These are phyloP conservation scores for Tetrao urogallus DNA, from an alignment of 2,113 vertebrate genomes.

Conservation along the genomic window DNA sequence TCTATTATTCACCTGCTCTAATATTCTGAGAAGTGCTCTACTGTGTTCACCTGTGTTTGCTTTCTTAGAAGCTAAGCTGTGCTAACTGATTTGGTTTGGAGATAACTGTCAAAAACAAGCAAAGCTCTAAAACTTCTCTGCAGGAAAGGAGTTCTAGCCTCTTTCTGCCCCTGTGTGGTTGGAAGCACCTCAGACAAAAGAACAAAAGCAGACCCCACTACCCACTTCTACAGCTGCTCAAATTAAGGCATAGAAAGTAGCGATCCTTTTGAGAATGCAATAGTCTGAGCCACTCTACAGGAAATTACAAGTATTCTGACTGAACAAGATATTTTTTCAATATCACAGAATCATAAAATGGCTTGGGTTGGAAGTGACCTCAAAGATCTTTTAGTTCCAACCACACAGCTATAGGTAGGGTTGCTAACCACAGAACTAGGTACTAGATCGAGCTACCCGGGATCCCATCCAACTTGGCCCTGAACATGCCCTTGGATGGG, in stretches of 20 bases:
- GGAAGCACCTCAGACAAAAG: not conserved
- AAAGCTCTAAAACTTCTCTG: not conserved
- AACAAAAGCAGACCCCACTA: not conserved
- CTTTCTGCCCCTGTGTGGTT: not conserved
- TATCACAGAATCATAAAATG: too few relatives aligned
- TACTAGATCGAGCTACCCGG: too few relatives aligned
- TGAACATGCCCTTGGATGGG: too few relatives aligned
- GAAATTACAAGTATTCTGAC: slow-evolving; percentile 17
- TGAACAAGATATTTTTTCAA: accelerated
- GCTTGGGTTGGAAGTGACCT: too few relatives aligned
- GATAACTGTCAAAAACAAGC: not conserved
- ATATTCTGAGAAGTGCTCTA: not conserved
- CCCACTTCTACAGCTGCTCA: not conserved
- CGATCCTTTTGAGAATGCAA: slow-evolving; percentile 31
- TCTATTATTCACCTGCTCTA: not conserved
- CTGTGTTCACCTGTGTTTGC: not conserved
- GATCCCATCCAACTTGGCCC: too few relatives aligned
- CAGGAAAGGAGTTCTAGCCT: not conserved
- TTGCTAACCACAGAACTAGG: too few relatives aligned
- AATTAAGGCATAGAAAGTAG: not conserved
- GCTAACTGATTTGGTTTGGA: not conserved
- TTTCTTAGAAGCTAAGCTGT: not conserved
- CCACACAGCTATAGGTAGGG: too few relatives aligned
- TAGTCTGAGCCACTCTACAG: slow-evolving; percentile 9
- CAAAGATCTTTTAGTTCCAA: too few relatives aligned